Evolutionary conservation across 2,888 invertebrate species (phyloP).

Genomic region (Acleris sparsana): DNA sequence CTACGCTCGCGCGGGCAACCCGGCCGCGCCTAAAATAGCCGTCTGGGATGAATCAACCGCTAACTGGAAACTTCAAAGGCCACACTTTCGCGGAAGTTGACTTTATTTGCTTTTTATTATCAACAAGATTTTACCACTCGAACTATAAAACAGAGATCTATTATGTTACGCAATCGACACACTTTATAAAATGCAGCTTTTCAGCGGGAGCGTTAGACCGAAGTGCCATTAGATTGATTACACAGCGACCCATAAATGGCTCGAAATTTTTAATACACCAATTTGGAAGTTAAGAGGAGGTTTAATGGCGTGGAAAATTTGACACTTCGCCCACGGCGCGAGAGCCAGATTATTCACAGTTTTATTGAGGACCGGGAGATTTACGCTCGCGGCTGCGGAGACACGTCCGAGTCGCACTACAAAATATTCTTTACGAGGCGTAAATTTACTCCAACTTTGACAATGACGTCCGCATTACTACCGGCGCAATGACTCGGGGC

Average conservation of each 20-base stretch:
- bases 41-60: constrained; percentile 69
- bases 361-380: constrained; percentile 64
- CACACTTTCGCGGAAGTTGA: constrained; percentile 62
- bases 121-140: constrained; percentile 15
- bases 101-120: constrained; percentile 40
- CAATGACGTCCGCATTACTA: constrained; percentile 1
- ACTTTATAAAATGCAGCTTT: background rate
- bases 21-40: constrained; percentile 66
- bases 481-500: background rate
- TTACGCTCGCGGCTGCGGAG: constrained; percentile 47
- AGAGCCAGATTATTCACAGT: constrained; percentile 65
- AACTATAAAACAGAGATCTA: constrained; percentile 10
- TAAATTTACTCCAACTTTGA: constrained; percentile 5
- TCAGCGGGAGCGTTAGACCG: background rate
- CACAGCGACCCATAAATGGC: constrained; percentile 43
- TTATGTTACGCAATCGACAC: constrained; percentile 2
- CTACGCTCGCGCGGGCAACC: constrained; percentile 47
- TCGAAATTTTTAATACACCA: constrained; percentile 56
- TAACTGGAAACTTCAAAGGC: constrained; percentile 76
- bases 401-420: constrained; percentile 7
- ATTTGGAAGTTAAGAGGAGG: constrained; percentile 61
- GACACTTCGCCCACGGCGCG: constrained; percentile 69
- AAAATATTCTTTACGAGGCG: constrained; percentile 17
- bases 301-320: constrained; percentile 78
- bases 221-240: constrained; percentile 41